phyloP scores from a whole-genome alignment of 2,888 invertebrate species.

The Hypena proboscidalis region DNA sequence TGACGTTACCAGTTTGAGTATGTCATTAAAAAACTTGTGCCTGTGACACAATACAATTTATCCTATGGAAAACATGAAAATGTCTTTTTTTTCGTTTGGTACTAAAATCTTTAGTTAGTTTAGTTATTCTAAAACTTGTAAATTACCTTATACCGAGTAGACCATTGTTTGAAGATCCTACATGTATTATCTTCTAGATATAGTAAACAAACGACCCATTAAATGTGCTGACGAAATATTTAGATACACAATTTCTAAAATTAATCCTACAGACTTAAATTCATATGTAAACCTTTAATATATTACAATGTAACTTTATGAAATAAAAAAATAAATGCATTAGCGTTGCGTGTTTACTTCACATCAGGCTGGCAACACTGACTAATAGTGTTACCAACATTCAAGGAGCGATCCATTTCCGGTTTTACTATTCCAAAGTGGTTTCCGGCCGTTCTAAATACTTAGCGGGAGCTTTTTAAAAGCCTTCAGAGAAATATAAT shows the following conservation, averaged over 20 bases:
- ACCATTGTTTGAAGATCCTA: too few relatives aligned
- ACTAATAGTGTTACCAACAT: slow-evolving; percentile 66
- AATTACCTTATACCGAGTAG: too few relatives aligned
- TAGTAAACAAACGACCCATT: too few relatives aligned
- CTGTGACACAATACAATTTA: too few relatives aligned
- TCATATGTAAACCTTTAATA: slow-evolving; percentile 7
- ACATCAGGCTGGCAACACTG: slow-evolving; percentile 64
- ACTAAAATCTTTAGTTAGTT: too few relatives aligned
- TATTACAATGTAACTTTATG: background rate
- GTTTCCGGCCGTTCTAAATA: slow-evolving; percentile 52
- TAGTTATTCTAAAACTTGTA: too few relatives aligned
- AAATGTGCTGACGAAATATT: too few relatives aligned
- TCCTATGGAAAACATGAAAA: too few relatives aligned
- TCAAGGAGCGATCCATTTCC: slow-evolving; percentile 54
- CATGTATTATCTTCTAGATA: too few relatives aligned
- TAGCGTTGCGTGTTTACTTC: slow-evolving; percentile 33
- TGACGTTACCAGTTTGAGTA: too few relatives aligned
- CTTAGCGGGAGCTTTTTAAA: slow-evolving; percentile 22
- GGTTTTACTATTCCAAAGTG: slow-evolving; percentile 49
- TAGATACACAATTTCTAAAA: background rate
- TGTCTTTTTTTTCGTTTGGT: too few relatives aligned
- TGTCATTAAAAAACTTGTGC: too few relatives aligned
- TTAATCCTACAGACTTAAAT: background rate
- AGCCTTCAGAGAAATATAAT: slow-evolving; percentile 1
- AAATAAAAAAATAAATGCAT: slow-evolving; percentile 6